Evolutionary conservation across 2,888 invertebrate species (phyloP).

Genomic region (Alcis repandata): DNA sequence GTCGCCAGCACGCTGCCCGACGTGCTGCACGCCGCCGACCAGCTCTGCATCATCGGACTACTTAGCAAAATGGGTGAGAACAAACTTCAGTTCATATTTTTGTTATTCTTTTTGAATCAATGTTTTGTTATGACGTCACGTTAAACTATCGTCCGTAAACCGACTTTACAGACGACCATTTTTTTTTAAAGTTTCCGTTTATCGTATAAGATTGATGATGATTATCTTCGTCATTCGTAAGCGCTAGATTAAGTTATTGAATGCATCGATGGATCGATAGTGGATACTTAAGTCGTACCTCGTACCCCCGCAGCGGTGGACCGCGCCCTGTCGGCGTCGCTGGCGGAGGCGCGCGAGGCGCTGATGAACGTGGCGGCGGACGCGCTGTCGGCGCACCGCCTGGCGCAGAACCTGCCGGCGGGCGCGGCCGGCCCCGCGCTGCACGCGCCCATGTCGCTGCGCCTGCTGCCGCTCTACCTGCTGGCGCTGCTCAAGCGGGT

Average conservation of each 20-base stretch:
- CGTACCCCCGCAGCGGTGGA: conserved; percentile 98
- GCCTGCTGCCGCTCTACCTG: conserved; percentile 95
- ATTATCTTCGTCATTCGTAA: no score
- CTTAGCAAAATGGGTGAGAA: conserved; percentile 97
- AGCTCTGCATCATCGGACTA: conserved; percentile 96
- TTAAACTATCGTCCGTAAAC: no score
- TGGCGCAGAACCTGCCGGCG: conserved; percentile 88
- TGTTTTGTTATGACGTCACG: no score
- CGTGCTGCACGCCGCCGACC: conserved; percentile 95
- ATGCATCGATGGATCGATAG: no score
- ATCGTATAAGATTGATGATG: no score
- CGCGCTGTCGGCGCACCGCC: conserved; percentile 83
- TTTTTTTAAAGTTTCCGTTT: no score
- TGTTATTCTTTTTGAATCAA: neutral
- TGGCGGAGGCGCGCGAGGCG: conserved; percentile 98
- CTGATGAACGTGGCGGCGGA: conserved; percentile 98
- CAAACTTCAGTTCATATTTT: no score
- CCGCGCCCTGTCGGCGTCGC: conserved; percentile 93
- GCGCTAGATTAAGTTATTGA: no score
- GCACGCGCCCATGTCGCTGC: conserved; percentile 91
- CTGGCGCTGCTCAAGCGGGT: conserved; percentile 93
- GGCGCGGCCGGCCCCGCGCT: conserved; percentile 84
- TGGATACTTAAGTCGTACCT: conserved; percentile 38
- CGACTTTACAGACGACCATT: no score
- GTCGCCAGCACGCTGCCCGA: conserved; percentile 94